Evolutionary conservation across 1,140 invertebrate genomes (phyloP), one percentile per base, ranked within the genome.

Genomic region (Hesperophylax magnus): DNA sequence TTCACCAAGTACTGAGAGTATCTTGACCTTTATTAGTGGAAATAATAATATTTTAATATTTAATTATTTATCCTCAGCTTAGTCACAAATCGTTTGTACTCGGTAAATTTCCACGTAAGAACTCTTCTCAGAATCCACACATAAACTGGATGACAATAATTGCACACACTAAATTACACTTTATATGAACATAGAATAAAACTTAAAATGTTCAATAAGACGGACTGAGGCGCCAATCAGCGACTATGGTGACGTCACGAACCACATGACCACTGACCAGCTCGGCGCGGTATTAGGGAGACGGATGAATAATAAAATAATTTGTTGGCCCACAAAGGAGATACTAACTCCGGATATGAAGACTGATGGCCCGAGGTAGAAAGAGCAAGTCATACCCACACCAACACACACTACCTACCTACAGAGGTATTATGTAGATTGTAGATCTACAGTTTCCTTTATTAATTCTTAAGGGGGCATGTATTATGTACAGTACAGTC

Each of bases 321-420:
- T 82, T 82, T 82, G 81, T 82, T 82, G 75, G 81, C 81, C 77
- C 81, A 82, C 81, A 82, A 82, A 80, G 71, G 39, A 80, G 75
- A 77, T 47, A 18, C 63, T 20, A 7, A 77, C 52, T 65, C 79
- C 80, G 80, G 80, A 81, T 77, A 71, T 77, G 74, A 72, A 77
- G 80, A 76, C 54, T 58, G 56, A 76, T 76, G 72, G 72, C 14
- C 27, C 22, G 5, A 34, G 53, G 52, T 72, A 24, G 69, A 72
- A 79, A 56, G 54, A 72, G 69, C 65, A 71, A 53, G 78, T 79
- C 65, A 79, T n/a, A 71, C 47, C 20, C 17, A 15, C 22, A 24
- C 20, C 60, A 14, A 61, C 20, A 61, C n/a, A 61, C 71, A 24
- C 2, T 7, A 39, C 39, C 22, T 27, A 27, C 27, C 27, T 2